These are phyloP conservation scores for Anabas testudineus DNA, from an alignment of 2,797 vertebrate genomes.

Conservation along the genomic window DNA sequence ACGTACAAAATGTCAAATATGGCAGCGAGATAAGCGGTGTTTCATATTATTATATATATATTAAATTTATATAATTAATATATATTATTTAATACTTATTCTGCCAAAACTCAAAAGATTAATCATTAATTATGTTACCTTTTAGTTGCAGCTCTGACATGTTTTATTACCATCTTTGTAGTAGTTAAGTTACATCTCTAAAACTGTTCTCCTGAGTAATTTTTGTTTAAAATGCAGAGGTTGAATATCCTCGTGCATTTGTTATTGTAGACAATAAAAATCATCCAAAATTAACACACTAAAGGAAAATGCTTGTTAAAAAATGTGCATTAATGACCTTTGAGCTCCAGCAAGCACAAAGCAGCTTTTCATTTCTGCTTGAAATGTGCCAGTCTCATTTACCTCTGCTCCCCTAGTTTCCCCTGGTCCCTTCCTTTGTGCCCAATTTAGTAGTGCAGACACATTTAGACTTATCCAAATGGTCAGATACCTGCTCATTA, in stretches of 20 bases:
- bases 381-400: slow-evolving; percentile 34
- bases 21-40: background rate
- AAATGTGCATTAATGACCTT: slow-evolving; percentile 37
- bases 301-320: slow-evolving; percentile 25
- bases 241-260: background rate
- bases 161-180: background rate
- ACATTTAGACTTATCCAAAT: slow-evolving; percentile 48
- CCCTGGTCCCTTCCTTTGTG: slow-evolving; percentile 45
- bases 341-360: slow-evolving; percentile 45
- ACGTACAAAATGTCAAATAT: too few relatives aligned
- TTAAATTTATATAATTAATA: too few relatives aligned
- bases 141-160: too few relatives aligned
- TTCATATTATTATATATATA: background rate
- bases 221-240: slow-evolving; percentile 6
- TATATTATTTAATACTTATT: too few relatives aligned
- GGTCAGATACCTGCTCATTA: slow-evolving; percentile 40
- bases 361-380: slow-evolving; percentile 41
- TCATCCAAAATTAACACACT: slow-evolving; percentile 2
- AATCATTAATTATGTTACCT: too few relatives aligned
- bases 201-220: slow-evolving; percentile 3
- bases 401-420: slow-evolving; percentile 41
- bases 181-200: slow-evolving; percentile 3
- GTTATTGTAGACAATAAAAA: slow-evolving; percentile 25
- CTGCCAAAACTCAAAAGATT: too few relatives aligned
- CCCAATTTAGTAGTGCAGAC: slow-evolving; percentile 49